A percentile compares a stretch with the other conserved stretches of the same genome.
Conservation (phyloP, 1,140 invertebrate genomes). For the Medauroidea extradentata region DNA sequence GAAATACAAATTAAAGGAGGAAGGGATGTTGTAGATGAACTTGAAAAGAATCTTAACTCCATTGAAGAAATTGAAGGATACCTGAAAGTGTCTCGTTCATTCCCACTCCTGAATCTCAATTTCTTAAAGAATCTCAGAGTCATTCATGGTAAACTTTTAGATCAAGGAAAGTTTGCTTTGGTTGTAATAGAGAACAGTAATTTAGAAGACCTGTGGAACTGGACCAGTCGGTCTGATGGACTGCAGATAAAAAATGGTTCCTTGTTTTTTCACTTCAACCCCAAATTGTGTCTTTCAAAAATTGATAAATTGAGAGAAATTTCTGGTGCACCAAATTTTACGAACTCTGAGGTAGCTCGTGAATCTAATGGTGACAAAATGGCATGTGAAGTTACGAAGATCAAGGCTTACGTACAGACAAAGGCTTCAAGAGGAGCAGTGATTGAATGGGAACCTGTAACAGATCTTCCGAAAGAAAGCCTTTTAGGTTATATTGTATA, state of each 20-base stretch:
- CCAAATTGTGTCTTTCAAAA: constrained; percentile 63
- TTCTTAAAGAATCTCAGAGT: constrained; percentile 55
- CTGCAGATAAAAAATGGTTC: constrained; percentile 52
- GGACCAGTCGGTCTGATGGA: constrained; percentile 9
- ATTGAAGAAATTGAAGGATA: constrained; percentile 57
- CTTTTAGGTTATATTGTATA: constrained; percentile 53
- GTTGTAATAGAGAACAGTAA: constrained; percentile 64
- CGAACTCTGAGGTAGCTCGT: constrained; percentile 51
- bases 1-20: constrained; percentile 55
- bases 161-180: constrained; percentile 47
- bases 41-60: constrained; percentile 53
- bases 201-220: constrained; percentile 58
- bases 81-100: constrained; percentile 55
- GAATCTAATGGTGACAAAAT: constrained; percentile 66
- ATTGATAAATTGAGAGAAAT: constrained; percentile 55
- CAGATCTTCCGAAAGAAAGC: too few species aligned
- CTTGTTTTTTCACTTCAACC: constrained; percentile 70
- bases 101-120: constrained; percentile 52
- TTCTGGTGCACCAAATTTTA: constrained; percentile 37
- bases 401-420: constrained; percentile 45
- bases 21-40: constrained; percentile 50
- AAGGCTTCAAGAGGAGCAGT: constrained; percentile 37
- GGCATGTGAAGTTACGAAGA: constrained; percentile 52
- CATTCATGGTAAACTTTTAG: constrained; percentile 50
- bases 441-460: constrained; percentile 51